These are phyloP conservation scores for Aythya baeri DNA, from an alignment of 2,113 vertebrate genomes.

Conservation along the genomic window DNA sequence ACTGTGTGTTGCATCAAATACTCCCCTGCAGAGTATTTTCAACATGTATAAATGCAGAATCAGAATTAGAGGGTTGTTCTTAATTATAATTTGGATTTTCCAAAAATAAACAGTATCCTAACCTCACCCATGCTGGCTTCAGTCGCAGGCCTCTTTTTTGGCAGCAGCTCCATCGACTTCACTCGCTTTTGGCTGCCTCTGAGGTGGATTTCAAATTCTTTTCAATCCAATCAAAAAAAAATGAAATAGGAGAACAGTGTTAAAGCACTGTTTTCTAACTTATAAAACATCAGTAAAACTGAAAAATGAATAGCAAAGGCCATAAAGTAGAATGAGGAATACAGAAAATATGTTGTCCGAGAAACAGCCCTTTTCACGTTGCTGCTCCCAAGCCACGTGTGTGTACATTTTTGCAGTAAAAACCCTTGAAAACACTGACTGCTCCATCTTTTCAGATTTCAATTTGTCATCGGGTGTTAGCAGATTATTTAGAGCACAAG, in stretches of 20 bases:
- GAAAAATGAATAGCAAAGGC: background rate
- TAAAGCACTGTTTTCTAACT: background rate
- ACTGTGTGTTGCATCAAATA: background rate
- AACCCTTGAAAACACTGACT: background rate
- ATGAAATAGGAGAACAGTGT: background rate
- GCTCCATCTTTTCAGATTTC: background rate
- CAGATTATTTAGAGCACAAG: background rate
- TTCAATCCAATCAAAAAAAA: background rate
- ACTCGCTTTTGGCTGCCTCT: background rate
- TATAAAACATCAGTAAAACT: background rate
- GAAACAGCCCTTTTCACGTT: background rate
- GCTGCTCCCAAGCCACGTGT: background rate
- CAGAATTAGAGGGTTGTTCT: slow-evolving; percentile 18
- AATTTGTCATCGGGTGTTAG: background rate
- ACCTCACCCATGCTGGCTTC: background rate
- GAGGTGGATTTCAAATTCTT: background rate
- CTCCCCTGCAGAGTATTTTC: background rate
- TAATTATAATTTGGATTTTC: background rate
- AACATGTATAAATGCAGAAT: background rate
- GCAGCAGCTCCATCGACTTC: background rate
- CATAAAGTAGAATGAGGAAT: background rate
- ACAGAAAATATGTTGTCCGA: background rate
- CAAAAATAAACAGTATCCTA: background rate
- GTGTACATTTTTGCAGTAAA: background rate
- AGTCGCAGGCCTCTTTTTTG: background rate